These are phyloP conservation scores for Porites lutea DNA, from an alignment of 64 coral and sea anemone genomes.

Conservation along the genomic window DNA sequence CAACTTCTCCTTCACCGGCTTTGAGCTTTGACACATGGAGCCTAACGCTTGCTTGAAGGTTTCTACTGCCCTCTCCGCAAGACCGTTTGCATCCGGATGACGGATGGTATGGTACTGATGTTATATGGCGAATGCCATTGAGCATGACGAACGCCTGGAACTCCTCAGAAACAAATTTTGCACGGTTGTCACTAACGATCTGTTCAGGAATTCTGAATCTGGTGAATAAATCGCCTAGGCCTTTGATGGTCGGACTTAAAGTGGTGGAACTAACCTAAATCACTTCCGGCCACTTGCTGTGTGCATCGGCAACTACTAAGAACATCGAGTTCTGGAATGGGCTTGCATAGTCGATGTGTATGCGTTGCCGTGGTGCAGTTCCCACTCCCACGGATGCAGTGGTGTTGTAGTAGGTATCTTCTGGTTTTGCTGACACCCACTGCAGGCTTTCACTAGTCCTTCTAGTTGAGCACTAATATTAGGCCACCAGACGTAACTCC, in stretches of 20 bases:
- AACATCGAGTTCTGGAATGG: conserved; percentile 13
- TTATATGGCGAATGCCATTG: conserved; percentile 61
- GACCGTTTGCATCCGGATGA: conserved; percentile 56
- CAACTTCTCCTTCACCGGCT: neutral
- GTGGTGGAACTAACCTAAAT: conserved; percentile 52
- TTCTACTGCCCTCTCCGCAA: conserved; percentile 26
- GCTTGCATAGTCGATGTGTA: conserved; percentile 48
- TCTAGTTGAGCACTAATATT: conserved; percentile 58
- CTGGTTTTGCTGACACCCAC: conserved; percentile 41
- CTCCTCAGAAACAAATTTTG: conserved; percentile 54
- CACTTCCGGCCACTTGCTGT: conserved; percentile 64
- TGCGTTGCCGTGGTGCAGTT: conserved; percentile 37
- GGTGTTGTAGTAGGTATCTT: conserved; percentile 9
- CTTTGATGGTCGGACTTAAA: conserved; percentile 61
- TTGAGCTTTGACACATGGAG: conserved; percentile 27
- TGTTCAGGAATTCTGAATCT: conserved; percentile 64
- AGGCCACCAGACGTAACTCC: conserved; percentile 60
- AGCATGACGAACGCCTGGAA: conserved; percentile 53
- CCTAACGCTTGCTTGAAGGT: conserved; percentile 45
- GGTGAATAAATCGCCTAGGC: conserved; percentile 61
- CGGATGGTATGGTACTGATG: conserved; percentile 54
- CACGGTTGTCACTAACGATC: conserved; percentile 54
- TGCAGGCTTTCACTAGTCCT: conserved; percentile 42
- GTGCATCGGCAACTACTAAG: conserved; percentile 47
- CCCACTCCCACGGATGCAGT: conserved; percentile 52